phyloP scores from a whole-genome alignment of 2,888 invertebrate species.

The Heteropelma amictum region DNA sequence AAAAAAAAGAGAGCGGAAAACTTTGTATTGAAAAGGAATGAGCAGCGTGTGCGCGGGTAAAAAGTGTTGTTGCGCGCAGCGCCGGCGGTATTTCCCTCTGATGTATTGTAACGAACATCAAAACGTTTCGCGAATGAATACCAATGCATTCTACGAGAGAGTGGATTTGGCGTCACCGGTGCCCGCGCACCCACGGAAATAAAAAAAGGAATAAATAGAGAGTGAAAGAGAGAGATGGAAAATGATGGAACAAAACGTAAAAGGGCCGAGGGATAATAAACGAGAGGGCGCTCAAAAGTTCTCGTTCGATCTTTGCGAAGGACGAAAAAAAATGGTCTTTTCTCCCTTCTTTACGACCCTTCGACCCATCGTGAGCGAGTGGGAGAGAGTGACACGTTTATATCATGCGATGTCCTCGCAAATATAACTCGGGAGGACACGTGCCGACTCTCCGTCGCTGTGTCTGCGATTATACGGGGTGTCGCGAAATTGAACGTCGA shows the following conservation, averaged over 20 bases:
- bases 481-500: too few species aligned
- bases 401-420: conserved; percentile 21
- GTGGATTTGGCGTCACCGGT: conserved; percentile 46
- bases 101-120: conserved; percentile 69
- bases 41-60: too few species aligned
- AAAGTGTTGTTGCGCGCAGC: conserved; percentile 12
- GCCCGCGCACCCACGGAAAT: conserved; percentile 6
- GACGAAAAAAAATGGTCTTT: conserved; percentile 37
- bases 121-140: conserved; percentile 60
- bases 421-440: conserved; percentile 39
- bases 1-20: too few species aligned
- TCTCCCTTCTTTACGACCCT: conserved; percentile 19
- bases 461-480: not conserved
- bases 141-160: conserved; percentile 48
- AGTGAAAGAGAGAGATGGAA: conserved; percentile 50
- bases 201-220: conserved; percentile 19
- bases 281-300: conserved; percentile 50
- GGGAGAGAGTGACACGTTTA: not conserved
- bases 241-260: too few species aligned
- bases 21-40: conserved; percentile 16
- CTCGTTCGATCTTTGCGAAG: conserved; percentile 10
- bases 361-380: too few species aligned
- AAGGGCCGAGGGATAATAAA: too few species aligned
- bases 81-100: conserved; percentile 52
- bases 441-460: conserved; percentile 30